Base-by-base conservation (phyloP, 2,888 invertebrate genomes). In the Drosophila niveifrons region DNA sequence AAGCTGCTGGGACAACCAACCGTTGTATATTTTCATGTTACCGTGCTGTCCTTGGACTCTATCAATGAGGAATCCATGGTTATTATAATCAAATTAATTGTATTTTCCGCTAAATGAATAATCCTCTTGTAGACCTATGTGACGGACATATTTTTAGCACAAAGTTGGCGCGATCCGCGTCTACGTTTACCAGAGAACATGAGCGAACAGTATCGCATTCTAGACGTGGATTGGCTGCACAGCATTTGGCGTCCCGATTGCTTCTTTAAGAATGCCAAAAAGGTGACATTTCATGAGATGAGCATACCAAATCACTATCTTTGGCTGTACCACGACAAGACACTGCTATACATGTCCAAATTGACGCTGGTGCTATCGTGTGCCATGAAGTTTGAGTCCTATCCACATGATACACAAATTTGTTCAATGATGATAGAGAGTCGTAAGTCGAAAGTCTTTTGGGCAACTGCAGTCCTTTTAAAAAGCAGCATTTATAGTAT, bases 401-500 rank as follows among this genome's bases (percentile, higher is more conserved):
- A 98, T 91, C 98, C 98, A 0, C 98, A 98, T 90, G 98, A 98
- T 89, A 97, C 97, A 1, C 98, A 98, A 93, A 96, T 96, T 82
- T 98, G 98, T 92, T 96, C 96, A 57, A 97, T 98, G 96, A 97
- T 97, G 96, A 97, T 98, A 66, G 98, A 98, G 93, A 98, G 98
- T 90, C 94, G 98, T 98, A 94, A 95, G 97, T 95, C 1, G 0
- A 10, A n/a, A 1, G 0, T 6, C 7, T 8, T 18, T 23, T 18
- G 28, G 18, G 28, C 9, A 15, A 52, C 6, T 8, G 41, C 48
- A 62, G 47, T 66, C 28, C 3, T 2, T 4, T 3, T 39, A n/a
- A 50, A n/a, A 18, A 15, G 36, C 8, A 7, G n/a, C 1, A 0
- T n/a, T 55, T 31, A 4, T 93, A 98, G 98, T 98, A 90, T 98